These are phyloP conservation scores for Platichthys flesus DNA, from an alignment of 2,113 vertebrate genomes.

Conservation along the genomic window DNA sequence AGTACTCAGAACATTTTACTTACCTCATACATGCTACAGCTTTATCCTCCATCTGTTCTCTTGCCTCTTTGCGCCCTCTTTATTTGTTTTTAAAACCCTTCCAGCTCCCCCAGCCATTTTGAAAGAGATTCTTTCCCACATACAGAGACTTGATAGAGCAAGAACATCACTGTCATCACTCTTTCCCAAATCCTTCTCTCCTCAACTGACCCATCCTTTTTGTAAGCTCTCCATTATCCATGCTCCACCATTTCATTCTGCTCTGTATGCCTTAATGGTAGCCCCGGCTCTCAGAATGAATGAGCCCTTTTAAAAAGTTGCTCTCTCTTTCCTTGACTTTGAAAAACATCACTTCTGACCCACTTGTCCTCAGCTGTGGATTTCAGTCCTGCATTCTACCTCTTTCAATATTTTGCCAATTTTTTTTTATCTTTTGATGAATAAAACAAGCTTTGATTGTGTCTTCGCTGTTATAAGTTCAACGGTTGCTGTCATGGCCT, in stretches of 20 bases:
- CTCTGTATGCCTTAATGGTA: slow-evolving; percentile 40
- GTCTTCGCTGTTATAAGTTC: not conserved
- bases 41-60: slow-evolving; percentile 11
- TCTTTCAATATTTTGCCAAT: not conserved
- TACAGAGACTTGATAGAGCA: slow-evolving; percentile 14
- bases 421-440: not conserved
- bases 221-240: slow-evolving; percentile 26
- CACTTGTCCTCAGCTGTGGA: not conserved
- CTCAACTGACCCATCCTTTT: not conserved
- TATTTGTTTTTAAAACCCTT: not conserved
- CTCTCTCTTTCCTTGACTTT: slow-evolving; percentile 20
- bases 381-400: not conserved
- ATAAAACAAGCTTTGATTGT: not conserved
- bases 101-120: slow-evolving; percentile 1
- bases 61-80: not conserved
- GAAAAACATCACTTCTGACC: not conserved
- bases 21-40: not conserved
- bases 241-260: slow-evolving; percentile 34
- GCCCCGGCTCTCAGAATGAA: slow-evolving; percentile 28
- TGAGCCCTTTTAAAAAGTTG: slow-evolving; percentile 25
- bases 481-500: not conserved
- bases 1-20: slow-evolving; percentile 3
- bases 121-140: slow-evolving; percentile 11
- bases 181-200: slow-evolving; percentile 1
- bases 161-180: slow-evolving; percentile 17